phyloP scores from a whole-genome alignment of 2,797 vertebrate species.

The Scolopax rusticola region DNA sequence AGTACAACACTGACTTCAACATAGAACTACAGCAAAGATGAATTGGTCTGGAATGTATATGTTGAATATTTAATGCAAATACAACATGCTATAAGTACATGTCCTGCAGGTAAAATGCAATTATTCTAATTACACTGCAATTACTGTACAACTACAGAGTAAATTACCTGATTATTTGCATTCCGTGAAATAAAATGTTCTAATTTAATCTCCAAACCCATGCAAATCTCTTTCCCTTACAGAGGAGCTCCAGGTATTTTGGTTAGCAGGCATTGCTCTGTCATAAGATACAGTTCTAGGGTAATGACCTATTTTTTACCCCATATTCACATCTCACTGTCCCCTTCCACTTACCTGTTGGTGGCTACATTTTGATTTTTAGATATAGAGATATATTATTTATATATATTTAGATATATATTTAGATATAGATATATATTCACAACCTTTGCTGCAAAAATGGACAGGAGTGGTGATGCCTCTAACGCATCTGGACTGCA shows the following conservation, averaged over 20 bases:
- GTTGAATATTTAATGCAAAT: constrained; percentile 60
- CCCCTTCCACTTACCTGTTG: background rate
- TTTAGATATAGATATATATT: background rate
- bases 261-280: background rate
- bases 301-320: background rate
- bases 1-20: background rate
- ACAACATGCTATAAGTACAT: constrained; percentile 39
- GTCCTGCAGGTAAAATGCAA: constrained; percentile 57
- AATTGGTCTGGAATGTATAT: constrained; percentile 28
- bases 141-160: constrained; percentile 58
- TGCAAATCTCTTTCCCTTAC: background rate
- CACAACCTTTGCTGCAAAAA: background rate
- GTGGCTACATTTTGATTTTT: background rate
- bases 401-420: too few species aligned
- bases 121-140: constrained; percentile 71
- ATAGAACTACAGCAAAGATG: background rate
- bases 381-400: background rate
- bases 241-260: background rate
- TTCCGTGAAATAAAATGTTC: constrained; percentile 39
- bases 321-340: background rate
- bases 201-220: constrained; percentile 8
- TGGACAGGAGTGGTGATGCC: background rate
- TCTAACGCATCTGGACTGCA: accelerated
- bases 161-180: constrained; percentile 66
- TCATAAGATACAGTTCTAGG: background rate